A percentile compares a stretch with the other conserved stretches of the same genome.
These are phyloP conservation scores for Lasioglossum oenotherae DNA, from an alignment of 2,888 invertebrate genomes.

Conservation along the genomic window DNA sequence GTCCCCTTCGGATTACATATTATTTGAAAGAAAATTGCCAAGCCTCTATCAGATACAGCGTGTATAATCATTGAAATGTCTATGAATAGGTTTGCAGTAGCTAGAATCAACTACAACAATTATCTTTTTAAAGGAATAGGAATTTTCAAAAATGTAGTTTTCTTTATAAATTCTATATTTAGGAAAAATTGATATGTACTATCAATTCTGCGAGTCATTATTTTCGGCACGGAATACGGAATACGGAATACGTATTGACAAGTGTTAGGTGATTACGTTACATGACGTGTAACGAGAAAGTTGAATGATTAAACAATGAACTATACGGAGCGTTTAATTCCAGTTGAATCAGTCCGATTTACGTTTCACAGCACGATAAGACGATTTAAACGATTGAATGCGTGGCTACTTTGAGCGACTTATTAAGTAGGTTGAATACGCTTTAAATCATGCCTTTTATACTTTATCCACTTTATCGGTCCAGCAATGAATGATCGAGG, in stretches of 20 bases:
- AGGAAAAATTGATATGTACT: background rate
- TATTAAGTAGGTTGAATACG: constrained; percentile 15
- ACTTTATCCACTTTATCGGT: background rate
- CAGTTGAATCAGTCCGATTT: constrained; percentile 4
- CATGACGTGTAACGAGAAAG: background rate
- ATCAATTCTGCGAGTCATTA: background rate
- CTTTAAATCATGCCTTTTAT: constrained; percentile 5
- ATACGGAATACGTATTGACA: background rate
- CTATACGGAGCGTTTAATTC: background rate
- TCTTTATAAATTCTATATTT: background rate
- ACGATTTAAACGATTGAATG: background rate
- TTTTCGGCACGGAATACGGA: background rate
- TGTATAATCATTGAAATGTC: background rate
- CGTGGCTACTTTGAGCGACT: background rate
- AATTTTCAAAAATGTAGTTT: background rate
- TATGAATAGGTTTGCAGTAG: background rate
- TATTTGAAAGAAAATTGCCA: background rate
- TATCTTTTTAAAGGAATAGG: background rate
- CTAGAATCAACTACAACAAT: background rate
- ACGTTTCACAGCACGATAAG: constrained; percentile 3
- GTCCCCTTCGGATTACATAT: background rate
- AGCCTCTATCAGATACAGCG: background rate
- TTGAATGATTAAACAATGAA: background rate
- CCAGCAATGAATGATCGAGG: background rate
- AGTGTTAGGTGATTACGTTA: no score